Conservation (phyloP, 2,797 vertebrate genomes). For the Vultur gryphus region DNA sequence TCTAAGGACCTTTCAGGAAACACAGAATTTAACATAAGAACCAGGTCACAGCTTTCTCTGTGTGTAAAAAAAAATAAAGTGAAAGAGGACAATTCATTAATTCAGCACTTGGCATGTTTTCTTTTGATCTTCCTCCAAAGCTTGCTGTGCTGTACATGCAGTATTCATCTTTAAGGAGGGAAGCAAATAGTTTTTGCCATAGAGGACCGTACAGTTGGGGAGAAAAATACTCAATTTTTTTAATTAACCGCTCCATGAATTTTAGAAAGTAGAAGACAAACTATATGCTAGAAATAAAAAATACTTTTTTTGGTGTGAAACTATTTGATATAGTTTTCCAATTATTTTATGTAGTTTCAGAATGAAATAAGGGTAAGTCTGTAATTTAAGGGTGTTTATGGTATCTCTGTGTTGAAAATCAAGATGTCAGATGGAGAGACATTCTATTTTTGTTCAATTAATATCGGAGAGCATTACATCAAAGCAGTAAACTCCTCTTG, state of each 20-base stretch:
- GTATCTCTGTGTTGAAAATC: conserved; percentile 13
- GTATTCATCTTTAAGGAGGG: conserved; percentile 35
- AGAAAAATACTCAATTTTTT: background rate
- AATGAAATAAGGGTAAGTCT: background rate
- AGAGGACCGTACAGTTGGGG: background rate
- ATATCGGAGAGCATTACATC: conserved; percentile 35
- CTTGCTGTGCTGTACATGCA: background rate
- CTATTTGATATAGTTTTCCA: background rate
- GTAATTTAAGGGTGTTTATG: background rate
- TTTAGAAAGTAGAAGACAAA: background rate
- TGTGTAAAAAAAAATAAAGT: conserved; percentile 39
- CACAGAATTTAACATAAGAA: background rate
- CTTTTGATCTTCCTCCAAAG: conserved; percentile 59
- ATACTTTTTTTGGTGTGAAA: background rate
- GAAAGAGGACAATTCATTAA: conserved; percentile 51
- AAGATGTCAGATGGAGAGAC: conserved; percentile 22
- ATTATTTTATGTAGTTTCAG: background rate
- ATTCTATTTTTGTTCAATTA: conserved; percentile 57
- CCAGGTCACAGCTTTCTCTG: background rate
- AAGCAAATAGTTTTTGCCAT: background rate
- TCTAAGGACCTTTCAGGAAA: background rate
- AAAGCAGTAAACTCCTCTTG: conserved; percentile 36
- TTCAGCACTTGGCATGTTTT: conserved; percentile 33
- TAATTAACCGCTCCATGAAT: background rate
- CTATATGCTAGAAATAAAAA: background rate